phyloP scores from a whole-genome alignment of 2,888 invertebrate species.

The Villa cingulata region DNA sequence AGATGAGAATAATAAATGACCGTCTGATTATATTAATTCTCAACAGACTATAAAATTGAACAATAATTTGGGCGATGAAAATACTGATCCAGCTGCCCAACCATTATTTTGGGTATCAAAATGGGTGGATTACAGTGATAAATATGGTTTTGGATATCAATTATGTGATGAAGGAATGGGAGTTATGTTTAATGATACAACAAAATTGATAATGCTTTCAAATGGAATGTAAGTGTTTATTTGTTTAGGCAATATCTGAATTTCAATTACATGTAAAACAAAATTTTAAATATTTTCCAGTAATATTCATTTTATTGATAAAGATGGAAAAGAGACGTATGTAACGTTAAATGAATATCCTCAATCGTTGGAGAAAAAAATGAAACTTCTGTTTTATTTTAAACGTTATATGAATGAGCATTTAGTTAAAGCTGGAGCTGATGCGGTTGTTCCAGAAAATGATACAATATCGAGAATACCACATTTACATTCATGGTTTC shows the following conservation, averaged over 20 bases:
- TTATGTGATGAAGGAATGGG: conserved; percentile 97
- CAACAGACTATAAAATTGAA: conserved; percentile 39
- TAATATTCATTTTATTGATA: conserved; percentile 93
- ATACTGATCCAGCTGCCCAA: conserved; percentile 87
- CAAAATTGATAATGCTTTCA: conserved; percentile 82
- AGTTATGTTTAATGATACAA: conserved; percentile 97
- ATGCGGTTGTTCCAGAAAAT: conserved; percentile 61
- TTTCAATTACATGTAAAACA: conserved; percentile 8
- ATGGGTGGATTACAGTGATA: conserved; percentile 99
- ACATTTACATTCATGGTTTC: conserved; percentile 91
- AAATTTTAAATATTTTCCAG: conserved; percentile 37
- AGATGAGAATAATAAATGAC: too few species aligned
- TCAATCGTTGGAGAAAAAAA: conserved; percentile 74
- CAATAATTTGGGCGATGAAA: conserved; percentile 58
- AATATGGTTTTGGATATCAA: conserved; percentile 98
- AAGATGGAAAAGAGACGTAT: conserved; percentile 79
- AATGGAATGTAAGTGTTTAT: conserved; percentile 64
- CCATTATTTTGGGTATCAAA: conserved; percentile 97
- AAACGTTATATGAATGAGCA: conserved; percentile 97
- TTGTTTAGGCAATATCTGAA: background rate
- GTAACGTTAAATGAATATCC: conserved; percentile 76
- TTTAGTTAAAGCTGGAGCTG: conserved; percentile 81
- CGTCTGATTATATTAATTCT: too few species aligned
- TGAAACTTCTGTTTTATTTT: conserved; percentile 93
- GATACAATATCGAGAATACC: conserved; percentile 89